Conservation (phyloP, 2,797 vertebrate species). For the Urocyon cinereoargenteus region DNA sequence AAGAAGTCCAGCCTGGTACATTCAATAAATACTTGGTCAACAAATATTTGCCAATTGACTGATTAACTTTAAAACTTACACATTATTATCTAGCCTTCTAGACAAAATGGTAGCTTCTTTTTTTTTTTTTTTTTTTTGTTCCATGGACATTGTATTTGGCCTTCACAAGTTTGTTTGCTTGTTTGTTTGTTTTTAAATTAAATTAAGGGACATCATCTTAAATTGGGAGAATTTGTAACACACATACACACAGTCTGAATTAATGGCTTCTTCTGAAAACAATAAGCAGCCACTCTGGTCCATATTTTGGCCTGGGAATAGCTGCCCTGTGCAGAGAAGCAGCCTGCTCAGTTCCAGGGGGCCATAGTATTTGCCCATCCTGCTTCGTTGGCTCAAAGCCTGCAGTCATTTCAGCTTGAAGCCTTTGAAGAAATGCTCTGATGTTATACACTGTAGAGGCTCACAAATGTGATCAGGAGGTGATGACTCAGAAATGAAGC, state of each 20-base stretch:
- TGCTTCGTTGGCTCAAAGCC: no score
- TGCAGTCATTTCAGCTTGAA: neutral
- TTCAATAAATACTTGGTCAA: neutral
- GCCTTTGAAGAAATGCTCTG: neutral
- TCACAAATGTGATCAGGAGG: neutral
- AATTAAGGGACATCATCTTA: neutral
- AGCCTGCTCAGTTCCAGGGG: accelerated
- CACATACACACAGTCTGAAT: neutral
- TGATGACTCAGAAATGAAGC: neutral
- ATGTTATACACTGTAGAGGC: accelerated
- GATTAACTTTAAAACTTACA: neutral
- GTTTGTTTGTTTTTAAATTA: neutral
- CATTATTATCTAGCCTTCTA: neutral
- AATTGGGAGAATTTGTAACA: neutral
- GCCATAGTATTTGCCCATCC: accelerated
- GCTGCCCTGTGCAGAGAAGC: neutral
- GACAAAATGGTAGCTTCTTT: neutral
- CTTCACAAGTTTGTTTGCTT: neutral
- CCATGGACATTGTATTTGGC: neutral
- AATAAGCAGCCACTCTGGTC: neutral
- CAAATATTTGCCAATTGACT: neutral
- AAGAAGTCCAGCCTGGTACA: neutral
- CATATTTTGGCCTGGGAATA: neutral
- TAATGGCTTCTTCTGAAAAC: neutral
- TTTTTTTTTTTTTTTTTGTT: neutral